Conservation (phyloP, 2,113 vertebrate species). For the Paracanthobrama guichenoti region DNA sequence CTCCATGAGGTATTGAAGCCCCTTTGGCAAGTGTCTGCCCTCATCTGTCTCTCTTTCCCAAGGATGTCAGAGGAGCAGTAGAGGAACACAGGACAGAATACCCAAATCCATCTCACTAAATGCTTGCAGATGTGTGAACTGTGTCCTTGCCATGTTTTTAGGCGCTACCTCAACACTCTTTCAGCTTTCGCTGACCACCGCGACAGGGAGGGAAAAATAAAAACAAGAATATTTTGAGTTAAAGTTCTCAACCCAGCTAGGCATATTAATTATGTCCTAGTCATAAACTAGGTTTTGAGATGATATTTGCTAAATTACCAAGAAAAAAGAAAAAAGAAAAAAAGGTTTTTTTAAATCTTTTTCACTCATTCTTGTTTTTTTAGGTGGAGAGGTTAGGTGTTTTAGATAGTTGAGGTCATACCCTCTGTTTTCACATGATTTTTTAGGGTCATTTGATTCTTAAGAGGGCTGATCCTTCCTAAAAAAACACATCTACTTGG, state of each 20-base stretch:
- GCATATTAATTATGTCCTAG: neutral
- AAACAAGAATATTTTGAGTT: neutral
- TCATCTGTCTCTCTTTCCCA: constrained; percentile 69
- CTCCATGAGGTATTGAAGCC: constrained; percentile 44
- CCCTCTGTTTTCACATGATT: constrained; percentile 39
- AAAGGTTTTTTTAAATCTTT: neutral
- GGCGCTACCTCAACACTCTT: constrained; percentile 51
- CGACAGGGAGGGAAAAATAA: neutral
- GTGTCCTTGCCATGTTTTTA: constrained; percentile 56
- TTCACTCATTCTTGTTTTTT: neutral
- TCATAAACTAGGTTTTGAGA: neutral
- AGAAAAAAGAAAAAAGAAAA: too few relatives aligned
- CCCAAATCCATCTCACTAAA: constrained; percentile 69
- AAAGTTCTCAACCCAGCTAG: neutral
- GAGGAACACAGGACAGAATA: constrained; percentile 63
- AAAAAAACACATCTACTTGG: constrained; percentile 31
- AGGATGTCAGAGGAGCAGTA: constrained; percentile 51
- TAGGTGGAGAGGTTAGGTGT: neutral
- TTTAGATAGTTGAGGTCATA: constrained; percentile 17
- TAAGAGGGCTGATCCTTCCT: constrained; percentile 39
- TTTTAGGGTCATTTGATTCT: constrained; percentile 47
- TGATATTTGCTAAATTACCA: constrained; percentile 3
- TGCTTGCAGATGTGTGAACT: constrained; percentile 70
- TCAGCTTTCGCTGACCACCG: constrained; percentile 39
- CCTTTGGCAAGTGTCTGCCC: constrained; percentile 55